phyloP scores from a whole-genome alignment of 2,888 invertebrate species.

The Phorcus lineatus region DNA sequence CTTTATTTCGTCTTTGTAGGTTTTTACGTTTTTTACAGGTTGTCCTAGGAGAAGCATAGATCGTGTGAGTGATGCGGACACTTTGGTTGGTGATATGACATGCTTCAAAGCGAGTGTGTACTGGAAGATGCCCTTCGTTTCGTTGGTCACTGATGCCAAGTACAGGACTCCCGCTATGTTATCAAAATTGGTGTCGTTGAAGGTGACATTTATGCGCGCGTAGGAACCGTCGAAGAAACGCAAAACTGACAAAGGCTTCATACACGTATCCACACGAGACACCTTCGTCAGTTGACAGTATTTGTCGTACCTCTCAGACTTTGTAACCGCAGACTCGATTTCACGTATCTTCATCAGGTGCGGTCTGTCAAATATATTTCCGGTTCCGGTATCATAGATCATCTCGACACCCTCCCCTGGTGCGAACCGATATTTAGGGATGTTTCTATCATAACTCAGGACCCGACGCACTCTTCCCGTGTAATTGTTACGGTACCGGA shows the following conservation, averaged over 20 bases:
- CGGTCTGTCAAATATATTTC: conserved; percentile 58
- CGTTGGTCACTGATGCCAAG: conserved; percentile 43
- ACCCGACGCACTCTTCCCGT: conserved; percentile 38
- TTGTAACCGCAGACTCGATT: conserved; percentile 49
- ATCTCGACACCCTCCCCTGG: conserved; percentile 46
- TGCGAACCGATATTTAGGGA: conserved; percentile 14
- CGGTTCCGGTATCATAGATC: conserved; percentile 49
- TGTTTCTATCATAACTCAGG: conserved; percentile 6
- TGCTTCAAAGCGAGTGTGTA: conserved; percentile 48
- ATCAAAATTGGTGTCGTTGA: conserved; percentile 53
- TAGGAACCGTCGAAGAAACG: conserved; percentile 62
- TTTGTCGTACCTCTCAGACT: conserved; percentile 38
- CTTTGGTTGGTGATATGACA: conserved; percentile 35
- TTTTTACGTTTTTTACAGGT: conserved; percentile 30
- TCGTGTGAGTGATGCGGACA: conserved; percentile 42
- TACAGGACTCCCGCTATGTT: conserved; percentile 52
- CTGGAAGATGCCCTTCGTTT: conserved; percentile 45
- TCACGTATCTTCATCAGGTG: conserved; percentile 51
- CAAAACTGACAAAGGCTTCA: conserved; percentile 49
- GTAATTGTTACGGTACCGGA: conserved; percentile 46
- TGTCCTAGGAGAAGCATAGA: conserved; percentile 49
- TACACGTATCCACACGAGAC: conserved; percentile 34
- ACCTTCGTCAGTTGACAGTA: conserved; percentile 42
- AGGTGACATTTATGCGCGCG: conserved; percentile 45
- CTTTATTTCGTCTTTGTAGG: conserved; percentile 42